phyloP scores from a whole-genome alignment of 2,113 vertebrate genomes.

The Anas platyrhynchos region DNA sequence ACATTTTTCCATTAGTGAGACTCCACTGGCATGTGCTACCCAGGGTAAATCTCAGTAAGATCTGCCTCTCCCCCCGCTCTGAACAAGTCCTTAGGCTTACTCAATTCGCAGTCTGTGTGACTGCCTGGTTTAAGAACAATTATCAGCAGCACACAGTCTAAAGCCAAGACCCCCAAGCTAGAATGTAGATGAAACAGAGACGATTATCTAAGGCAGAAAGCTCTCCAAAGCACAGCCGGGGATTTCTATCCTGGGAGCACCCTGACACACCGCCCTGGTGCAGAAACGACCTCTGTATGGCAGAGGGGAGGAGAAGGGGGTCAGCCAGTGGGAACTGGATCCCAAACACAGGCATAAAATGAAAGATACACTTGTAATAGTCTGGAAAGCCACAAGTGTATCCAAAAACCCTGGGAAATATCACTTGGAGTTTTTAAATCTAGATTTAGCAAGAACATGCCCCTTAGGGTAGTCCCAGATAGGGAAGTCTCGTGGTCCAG shows the following conservation, averaged over 20 bases:
- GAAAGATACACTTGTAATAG: not conserved
- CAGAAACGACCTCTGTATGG: not conserved
- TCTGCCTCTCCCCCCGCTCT: too few species aligned
- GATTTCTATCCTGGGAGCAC: not conserved
- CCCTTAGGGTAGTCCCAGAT: not conserved
- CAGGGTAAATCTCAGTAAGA: not conserved
- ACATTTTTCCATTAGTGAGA: not conserved
- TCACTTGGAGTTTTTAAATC: not conserved
- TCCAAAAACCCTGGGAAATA: not conserved
- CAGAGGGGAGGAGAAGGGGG: not conserved
- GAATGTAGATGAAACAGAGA: not conserved
- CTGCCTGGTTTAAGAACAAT: not conserved
- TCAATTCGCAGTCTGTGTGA: not conserved
- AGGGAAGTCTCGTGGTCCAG: too few species aligned
- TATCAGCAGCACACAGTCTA: not conserved
- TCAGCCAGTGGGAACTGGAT: not conserved
- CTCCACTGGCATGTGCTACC: not conserved
- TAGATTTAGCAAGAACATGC: rapidly evolving
- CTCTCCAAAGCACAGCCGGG: not conserved
- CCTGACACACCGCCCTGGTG: not conserved
- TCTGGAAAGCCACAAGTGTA: not conserved
- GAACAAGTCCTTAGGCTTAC: not conserved
- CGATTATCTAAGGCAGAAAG: not conserved
- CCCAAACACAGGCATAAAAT: not conserved
- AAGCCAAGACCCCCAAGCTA: not conserved